Conservation (phyloP, 2,888 invertebrate species). For the Heliconius aoede region DNA sequence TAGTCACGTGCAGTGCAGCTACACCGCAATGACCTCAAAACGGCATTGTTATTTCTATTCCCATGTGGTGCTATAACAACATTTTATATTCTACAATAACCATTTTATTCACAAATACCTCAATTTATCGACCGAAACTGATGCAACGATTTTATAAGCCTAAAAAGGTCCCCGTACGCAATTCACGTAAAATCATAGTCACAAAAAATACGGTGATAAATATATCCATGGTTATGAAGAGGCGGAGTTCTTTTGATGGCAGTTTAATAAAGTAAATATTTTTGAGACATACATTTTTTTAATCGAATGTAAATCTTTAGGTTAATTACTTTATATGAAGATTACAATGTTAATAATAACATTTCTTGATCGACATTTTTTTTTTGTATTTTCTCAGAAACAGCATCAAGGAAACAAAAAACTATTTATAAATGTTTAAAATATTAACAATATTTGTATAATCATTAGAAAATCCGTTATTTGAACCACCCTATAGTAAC, state of each 20-base stretch:
- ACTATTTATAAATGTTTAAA: too few relatives aligned
- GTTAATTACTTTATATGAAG: too few relatives aligned
- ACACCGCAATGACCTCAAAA: not conserved
- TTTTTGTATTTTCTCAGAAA: too few relatives aligned
- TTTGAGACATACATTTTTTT: too few relatives aligned
- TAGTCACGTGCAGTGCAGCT: too few relatives aligned
- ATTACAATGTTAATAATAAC: too few relatives aligned
- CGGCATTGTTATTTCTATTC: not conserved
- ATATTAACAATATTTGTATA: not conserved
- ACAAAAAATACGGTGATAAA: not conserved
- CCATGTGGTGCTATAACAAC: not conserved
- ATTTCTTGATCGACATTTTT: too few relatives aligned
- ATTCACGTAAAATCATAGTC: slow-evolving; percentile 6
- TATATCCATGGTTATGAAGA: not conserved
- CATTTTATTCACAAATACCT: not conserved
- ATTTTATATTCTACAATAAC: not conserved
- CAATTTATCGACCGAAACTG: slow-evolving; percentile 16
- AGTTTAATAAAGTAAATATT: not conserved
- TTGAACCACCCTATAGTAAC: not conserved
- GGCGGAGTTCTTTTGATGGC: not conserved
- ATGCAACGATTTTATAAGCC: slow-evolving; percentile 18
- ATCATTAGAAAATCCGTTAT: not conserved
- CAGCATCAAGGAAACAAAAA: too few relatives aligned
- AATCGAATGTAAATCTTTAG: too few relatives aligned
- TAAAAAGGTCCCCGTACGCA: slow-evolving; percentile 3